phyloP scores from a whole-genome alignment of 2,888 invertebrate species.

The Amphiduros pacificus region DNA sequence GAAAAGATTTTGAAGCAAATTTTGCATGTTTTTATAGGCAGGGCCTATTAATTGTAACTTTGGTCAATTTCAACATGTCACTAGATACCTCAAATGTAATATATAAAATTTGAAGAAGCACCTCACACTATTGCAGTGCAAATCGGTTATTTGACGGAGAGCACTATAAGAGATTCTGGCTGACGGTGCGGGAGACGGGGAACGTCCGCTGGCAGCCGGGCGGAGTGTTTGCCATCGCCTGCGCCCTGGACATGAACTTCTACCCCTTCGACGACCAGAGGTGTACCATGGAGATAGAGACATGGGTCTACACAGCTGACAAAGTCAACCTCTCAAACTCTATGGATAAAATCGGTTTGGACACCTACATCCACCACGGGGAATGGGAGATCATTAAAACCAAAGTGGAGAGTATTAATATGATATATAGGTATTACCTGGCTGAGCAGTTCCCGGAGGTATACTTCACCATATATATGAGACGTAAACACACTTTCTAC shows the following conservation, averaged over 20 bases:
- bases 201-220: constrained; percentile 25
- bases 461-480: constrained; percentile 29
- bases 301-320: constrained; percentile 35
- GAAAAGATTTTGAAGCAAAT: no score
- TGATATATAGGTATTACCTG: constrained; percentile 20
- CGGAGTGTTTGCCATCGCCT: constrained; percentile 21
- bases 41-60: no score
- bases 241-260: constrained; percentile 21
- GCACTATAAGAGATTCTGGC: constrained; percentile 27
- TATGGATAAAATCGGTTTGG: constrained; percentile 5
- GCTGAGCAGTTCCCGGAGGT: constrained; percentile 30
- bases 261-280: constrained; percentile 22
- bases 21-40: no score
- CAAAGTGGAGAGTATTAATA: constrained; percentile 17
- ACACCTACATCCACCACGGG: constrained; percentile 34
- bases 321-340: constrained; percentile 27
- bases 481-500: constrained; percentile 37
- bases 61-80: no score
- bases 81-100: no score
- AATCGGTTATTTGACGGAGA: constrained; percentile 25
- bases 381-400: constrained; percentile 37
- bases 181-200: constrained; percentile 22
- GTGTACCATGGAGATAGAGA: constrained; percentile 28
- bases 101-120: no score
- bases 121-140: constrained; percentile 14